Conservation (phyloP, 2,888 invertebrate genomes). For the Hypomecis punctinalis region DNA sequence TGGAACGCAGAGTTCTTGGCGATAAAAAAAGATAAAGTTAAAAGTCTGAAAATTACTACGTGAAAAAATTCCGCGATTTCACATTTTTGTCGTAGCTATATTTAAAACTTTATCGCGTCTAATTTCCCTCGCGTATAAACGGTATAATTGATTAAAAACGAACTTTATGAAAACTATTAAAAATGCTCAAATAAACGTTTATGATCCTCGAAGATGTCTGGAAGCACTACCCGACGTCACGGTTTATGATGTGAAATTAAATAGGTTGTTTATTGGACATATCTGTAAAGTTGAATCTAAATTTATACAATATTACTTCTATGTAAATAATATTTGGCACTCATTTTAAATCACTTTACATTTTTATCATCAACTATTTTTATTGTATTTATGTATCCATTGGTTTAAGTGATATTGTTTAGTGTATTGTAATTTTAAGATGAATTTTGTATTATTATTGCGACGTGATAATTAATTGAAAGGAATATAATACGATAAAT, state of each 20-base stretch:
- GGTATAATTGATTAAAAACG: conserved; percentile 15
- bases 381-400: conserved; percentile 30
- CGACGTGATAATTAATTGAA: neutral
- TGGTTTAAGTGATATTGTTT: conserved; percentile 34
- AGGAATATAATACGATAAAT: neutral
- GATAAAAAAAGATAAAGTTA: too few species aligned
- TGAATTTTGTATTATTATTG: conserved; percentile 38
- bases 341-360: conserved; percentile 33
- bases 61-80: neutral
- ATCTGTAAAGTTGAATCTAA: conserved; percentile 34
- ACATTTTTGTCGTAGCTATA: conserved; percentile 6
- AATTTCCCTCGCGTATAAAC: conserved; percentile 5
- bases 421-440: conserved; percentile 30
- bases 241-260: conserved; percentile 15
- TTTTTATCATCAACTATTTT: conserved; percentile 9
- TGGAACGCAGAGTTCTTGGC: too few species aligned
- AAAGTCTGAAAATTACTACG: too few species aligned
- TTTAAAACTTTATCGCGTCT: conserved; percentile 9
- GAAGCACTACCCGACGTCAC: conserved; percentile 5
- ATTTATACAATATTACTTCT: conserved; percentile 20
- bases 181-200: conserved; percentile 28
- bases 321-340: conserved; percentile 28
- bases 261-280: conserved; percentile 42
- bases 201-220: conserved; percentile 12
- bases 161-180: conserved; percentile 12